Conservation (phyloP, 2,888 invertebrate genomes). For the Panopea generosa region DNA sequence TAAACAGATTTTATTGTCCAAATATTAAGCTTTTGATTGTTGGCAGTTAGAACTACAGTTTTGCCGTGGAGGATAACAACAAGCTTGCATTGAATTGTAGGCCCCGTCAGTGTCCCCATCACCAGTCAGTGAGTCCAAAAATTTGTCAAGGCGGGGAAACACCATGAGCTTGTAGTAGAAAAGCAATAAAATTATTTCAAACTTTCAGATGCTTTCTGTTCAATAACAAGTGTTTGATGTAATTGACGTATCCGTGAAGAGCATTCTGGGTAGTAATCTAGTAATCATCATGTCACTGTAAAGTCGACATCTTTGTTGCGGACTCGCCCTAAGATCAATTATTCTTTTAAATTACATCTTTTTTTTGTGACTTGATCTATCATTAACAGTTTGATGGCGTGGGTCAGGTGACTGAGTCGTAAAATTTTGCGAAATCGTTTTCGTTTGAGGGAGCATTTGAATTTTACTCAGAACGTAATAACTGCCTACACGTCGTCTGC, state of each 20-base stretch:
- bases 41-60: no score
- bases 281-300: slow-evolving; percentile 46
- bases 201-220: no score
- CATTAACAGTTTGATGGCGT: slow-evolving; percentile 48
- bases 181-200: no score
- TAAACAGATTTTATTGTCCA: no score
- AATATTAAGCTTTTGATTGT: no score
- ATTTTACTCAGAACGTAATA: slow-evolving; percentile 33
- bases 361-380: slow-evolving; percentile 46
- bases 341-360: slow-evolving; percentile 62
- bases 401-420: slow-evolving; percentile 36
- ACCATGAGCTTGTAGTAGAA: no score
- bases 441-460: slow-evolving; percentile 22
- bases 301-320: slow-evolving; percentile 37
- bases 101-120: no score
- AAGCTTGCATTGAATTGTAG: no score
- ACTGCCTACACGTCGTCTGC: slow-evolving; percentile 38
- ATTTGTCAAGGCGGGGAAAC: no score
- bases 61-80: no score
- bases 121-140: no score
- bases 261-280: slow-evolving; percentile 36
- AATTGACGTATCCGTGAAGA: slow-evolving; percentile 49
- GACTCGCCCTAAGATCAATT: slow-evolving; percentile 42
- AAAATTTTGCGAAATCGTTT: slow-evolving; percentile 40
- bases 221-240: neutral